Conservation (phyloP, 2,797 vertebrate species). For the Okamejei kenojei region DNA sequence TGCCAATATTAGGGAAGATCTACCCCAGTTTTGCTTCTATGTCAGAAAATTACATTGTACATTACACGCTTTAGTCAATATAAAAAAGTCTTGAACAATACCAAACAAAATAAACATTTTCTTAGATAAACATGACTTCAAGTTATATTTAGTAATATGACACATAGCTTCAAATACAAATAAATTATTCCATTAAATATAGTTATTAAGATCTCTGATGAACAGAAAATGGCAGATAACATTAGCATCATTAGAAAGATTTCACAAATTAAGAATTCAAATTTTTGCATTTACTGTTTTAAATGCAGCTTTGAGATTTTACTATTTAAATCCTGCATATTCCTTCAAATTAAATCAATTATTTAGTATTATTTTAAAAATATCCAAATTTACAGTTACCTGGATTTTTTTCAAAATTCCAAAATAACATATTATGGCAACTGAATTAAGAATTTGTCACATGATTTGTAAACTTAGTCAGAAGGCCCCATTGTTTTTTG, state of each 20-base stretch:
- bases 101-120: not conserved
- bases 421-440: not conserved
- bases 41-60: not conserved
- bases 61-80: not conserved
- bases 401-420: not conserved
- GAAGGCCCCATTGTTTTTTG: conserved; percentile 5
- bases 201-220: not conserved
- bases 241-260: not conserved
- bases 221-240: not conserved
- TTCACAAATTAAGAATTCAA: not conserved
- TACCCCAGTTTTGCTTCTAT: not conserved
- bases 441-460: conserved; percentile 4
- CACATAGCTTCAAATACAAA: not conserved
- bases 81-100: not conserved
- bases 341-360: not conserved
- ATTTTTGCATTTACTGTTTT: not conserved
- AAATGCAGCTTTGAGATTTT: not conserved
- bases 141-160: not conserved
- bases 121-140: not conserved
- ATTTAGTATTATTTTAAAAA: not conserved
- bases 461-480: conserved; percentile 10
- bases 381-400: not conserved
- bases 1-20: too few species aligned
- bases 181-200: not conserved
- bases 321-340: not conserved